Conservation (phyloP, 2,113 vertebrate species). For the Siniperca knerii region DNA sequence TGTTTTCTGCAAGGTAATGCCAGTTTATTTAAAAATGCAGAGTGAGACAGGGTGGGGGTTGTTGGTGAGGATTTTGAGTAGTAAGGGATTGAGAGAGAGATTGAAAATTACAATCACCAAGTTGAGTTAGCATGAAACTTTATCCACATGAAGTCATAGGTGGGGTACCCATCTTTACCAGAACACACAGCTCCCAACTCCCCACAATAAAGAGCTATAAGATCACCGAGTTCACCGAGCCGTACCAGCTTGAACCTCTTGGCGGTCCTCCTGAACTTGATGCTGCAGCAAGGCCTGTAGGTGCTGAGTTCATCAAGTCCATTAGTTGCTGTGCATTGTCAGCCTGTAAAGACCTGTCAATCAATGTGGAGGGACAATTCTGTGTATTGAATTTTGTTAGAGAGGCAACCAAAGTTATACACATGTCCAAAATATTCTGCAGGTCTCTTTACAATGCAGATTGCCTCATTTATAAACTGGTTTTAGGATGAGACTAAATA, state of each 20-base stretch:
- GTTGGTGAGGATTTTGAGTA: not conserved
- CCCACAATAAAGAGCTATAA: not conserved
- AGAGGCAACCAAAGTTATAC: not conserved
- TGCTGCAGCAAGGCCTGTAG: not conserved
- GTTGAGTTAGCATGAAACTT: not conserved
- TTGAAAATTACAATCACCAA: not conserved
- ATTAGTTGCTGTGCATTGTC: not conserved
- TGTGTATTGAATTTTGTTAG: not conserved
- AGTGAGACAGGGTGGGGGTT: not conserved
- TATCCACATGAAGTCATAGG: not conserved
- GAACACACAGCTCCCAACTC: too few relatives aligned
- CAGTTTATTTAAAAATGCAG: not conserved
- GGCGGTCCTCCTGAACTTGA: not conserved
- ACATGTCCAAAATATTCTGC: not conserved
- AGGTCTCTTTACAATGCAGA: not conserved
- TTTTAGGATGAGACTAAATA: not conserved
- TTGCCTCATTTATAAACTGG: not conserved
- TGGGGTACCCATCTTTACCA: not conserved
- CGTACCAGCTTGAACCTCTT: not conserved
- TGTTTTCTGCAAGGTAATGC: not conserved
- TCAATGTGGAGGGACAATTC: not conserved
- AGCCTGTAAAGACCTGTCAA: not conserved
- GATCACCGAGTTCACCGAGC: not conserved
- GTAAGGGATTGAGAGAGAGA: not conserved
- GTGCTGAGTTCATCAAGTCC: slow-evolving; percentile 1